Base-by-base conservation (phyloP, 2,888 invertebrate species). In the Lasioglossum calceatum region DNA sequence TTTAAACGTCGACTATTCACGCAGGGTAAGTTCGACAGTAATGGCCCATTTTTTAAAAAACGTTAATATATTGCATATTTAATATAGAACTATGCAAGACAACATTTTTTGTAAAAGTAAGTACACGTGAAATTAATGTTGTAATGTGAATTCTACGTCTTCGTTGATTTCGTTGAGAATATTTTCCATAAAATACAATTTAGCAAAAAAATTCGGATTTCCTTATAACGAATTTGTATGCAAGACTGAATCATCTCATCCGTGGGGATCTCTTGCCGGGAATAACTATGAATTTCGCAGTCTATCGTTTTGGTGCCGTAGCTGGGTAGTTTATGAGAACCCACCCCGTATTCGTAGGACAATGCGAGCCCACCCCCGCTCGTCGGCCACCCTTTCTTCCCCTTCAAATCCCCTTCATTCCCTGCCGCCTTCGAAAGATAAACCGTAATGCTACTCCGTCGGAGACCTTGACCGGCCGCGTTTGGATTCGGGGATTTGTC, bases 331-430 rank as follows among this genome's bases (percentile, higher is more conserved):
- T 77, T 67, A 77, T 44, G 44, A 47, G 64, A 23, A 16, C 27
- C n/a, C 54, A 78, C 50, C 78, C 70, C 54, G 84, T 87, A 88
- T 87, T 85, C 88, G 77, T 73, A 76, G 77, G 83, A 88, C 87
- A 88, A 89, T 87, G 79, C 77, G 70, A 61, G 36, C 74, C 32
- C 76, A 54, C n/a, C 61, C 70, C 39, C n/a, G 32, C 44, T 81
- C 42, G 76, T 76, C 72, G 16, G 32, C 32, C 5, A 16, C 79
- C 79, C 67, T 79, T 79, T 85, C 82, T 77, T 73, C 81, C n/a
- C 79, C 82, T 64, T 85, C 84, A 88, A 92, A 91, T 92, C 90
- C 91, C 86, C 84, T 91, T 91, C 90, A 90, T 87, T 88, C 86
- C 86, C 76, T 82, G 16, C 85, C 80, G 76, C 89, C 81, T 87